Percentiles rank a stretch among this genome's conserved stretches.
phyloP scores from a whole-genome alignment of 1,140 invertebrate genomes.

The Bilobella aurantiaca region DNA sequence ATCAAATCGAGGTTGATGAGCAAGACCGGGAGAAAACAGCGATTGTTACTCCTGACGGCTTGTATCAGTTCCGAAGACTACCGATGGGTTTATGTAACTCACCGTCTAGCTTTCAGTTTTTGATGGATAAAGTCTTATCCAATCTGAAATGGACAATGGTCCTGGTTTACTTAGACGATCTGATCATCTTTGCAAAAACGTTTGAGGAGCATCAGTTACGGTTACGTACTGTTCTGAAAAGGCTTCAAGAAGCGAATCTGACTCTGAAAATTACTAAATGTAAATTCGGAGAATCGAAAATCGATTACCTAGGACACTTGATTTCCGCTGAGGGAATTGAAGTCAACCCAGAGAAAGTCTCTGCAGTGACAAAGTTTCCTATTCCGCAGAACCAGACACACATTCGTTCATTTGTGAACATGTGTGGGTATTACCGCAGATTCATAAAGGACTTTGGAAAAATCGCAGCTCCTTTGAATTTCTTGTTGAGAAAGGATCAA shows the following conservation, averaged over 20 bases:
- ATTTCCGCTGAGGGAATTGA: slow-evolving; percentile 14
- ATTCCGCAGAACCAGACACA: neutral
- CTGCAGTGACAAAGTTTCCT: slow-evolving; percentile 5
- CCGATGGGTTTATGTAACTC: slow-evolving; percentile 36
- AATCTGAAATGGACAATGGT: slow-evolving; percentile 32
- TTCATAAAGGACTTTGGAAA: slow-evolving; percentile 9
- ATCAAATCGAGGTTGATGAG: slow-evolving; percentile 37
- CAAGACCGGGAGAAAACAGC: slow-evolving; percentile 40
- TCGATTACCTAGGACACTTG: slow-evolving; percentile 19
- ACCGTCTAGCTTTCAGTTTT: slow-evolving; percentile 41
- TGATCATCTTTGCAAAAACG: slow-evolving; percentile 27
- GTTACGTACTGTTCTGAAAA: slow-evolving; percentile 6
- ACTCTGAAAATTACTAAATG: slow-evolving; percentile 24
- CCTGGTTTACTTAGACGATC: slow-evolving; percentile 38
- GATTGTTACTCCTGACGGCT: slow-evolving; percentile 13
- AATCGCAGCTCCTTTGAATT: slow-evolving; percentile 1
- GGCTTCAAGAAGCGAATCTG: slow-evolving; percentile 6
- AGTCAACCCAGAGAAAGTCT: slow-evolving; percentile 9
- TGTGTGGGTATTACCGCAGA: slow-evolving; percentile 7
- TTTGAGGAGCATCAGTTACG: slow-evolving; percentile 19
- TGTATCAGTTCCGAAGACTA: slow-evolving; percentile 7
- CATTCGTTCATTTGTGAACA: neutral
- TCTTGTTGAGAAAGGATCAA: neutral
- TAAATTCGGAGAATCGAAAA: neutral
- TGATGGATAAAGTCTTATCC: slow-evolving; percentile 38